These are phyloP conservation scores for Lucinisca nassula DNA, from an alignment of 2,888 invertebrate genomes.

Conservation along the genomic window DNA sequence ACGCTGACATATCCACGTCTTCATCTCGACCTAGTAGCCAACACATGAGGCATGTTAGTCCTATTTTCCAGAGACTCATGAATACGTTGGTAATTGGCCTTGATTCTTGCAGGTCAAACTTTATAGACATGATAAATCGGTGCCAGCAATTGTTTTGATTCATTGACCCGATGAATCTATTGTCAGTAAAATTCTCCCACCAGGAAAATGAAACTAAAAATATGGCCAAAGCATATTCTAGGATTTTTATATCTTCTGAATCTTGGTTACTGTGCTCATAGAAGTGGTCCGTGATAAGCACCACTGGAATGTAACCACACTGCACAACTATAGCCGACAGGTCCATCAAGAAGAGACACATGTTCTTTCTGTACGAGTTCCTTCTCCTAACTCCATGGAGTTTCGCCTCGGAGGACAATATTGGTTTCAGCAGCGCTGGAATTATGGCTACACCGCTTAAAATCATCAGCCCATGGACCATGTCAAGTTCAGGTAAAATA, in stretches of 20 bases:
- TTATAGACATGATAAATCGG: conserved; percentile 56
- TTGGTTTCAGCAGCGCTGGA: conserved; percentile 81
- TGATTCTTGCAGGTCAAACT: conserved; percentile 73
- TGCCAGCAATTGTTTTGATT: conserved; percentile 37
- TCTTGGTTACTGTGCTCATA: conserved; percentile 37
- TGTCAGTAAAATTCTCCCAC: conserved; percentile 84
- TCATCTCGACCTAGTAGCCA: conserved; percentile 15
- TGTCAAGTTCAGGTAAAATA: conserved; percentile 82
- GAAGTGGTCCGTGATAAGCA: conserved; percentile 59
- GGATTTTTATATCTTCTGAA: conserved; percentile 16
- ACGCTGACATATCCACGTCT: not conserved
- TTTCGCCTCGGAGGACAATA: conserved; percentile 62
- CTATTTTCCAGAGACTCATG: conserved; percentile 69
- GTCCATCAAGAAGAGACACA: conserved; percentile 46
- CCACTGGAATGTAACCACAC: conserved; percentile 72
- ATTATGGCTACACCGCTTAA: conserved; percentile 80
- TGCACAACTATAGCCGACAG: conserved; percentile 65
- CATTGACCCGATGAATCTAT: conserved; percentile 68
- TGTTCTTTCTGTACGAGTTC: not conserved
- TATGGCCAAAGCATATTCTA: conserved; percentile 67
- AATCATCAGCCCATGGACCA: conserved; percentile 80
- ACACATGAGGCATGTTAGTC: conserved; percentile 42
- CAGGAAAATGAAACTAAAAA: conserved; percentile 77
- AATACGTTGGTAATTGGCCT: conserved; percentile 60
- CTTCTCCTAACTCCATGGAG: not conserved